phyloP scores from a whole-genome alignment of 1,140 invertebrate genomes.

The Drosophila biarmipes region DNA sequence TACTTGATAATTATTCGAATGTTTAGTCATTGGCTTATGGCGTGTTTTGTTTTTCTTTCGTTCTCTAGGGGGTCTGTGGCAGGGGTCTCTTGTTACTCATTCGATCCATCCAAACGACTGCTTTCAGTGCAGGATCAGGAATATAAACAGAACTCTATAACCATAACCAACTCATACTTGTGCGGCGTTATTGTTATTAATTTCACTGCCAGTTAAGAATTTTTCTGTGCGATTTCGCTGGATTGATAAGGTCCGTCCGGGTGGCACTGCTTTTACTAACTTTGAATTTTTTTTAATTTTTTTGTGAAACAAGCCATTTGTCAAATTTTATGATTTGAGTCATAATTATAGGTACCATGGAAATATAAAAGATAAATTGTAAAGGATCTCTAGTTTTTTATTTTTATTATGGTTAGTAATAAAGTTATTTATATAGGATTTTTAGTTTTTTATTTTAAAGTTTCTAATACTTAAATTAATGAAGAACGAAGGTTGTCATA shows the following conservation, averaged over 20 bases:
- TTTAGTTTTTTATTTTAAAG: too few relatives aligned
- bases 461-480: too few relatives aligned
- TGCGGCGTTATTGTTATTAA: conserved; percentile 9
- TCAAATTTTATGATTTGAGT: too few relatives aligned
- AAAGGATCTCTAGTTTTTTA: too few relatives aligned
- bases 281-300: neutral
- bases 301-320: too few relatives aligned
- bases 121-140: conserved; percentile 21
- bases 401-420: too few relatives aligned
- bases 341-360: too few relatives aligned
- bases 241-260: conserved; percentile 13
- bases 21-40: conserved; percentile 37
- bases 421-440: too few relatives aligned
- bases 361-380: too few relatives aligned
- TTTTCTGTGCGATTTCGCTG: conserved; percentile 8
- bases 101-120: neutral
- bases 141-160: conserved; percentile 22
- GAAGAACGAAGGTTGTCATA: too few relatives aligned
- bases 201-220: conserved; percentile 15
- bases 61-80: conserved; percentile 15
- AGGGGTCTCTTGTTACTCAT: conserved; percentile 40
- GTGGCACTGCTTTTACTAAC: neutral
- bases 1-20: conserved; percentile 48
- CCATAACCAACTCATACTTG: conserved; percentile 18
- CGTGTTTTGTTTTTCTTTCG: conserved; percentile 31